Evolutionary conservation across 2,797 vertebrate genomes (phyloP).

Genomic region (Okamejei kenojei): DNA sequence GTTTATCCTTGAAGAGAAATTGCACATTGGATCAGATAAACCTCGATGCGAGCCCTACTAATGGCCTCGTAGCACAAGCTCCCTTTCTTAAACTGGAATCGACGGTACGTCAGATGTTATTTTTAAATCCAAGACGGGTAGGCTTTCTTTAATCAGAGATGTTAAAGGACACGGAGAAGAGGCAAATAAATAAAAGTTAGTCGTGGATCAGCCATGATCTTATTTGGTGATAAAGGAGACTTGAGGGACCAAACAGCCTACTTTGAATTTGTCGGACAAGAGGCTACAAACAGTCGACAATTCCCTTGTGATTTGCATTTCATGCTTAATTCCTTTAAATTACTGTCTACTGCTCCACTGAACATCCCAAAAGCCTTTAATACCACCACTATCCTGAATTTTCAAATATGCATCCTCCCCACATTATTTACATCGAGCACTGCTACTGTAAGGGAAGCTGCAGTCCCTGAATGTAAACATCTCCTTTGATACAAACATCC

Average conservation of each 20-base stretch:
- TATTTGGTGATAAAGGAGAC: too few relatives aligned
- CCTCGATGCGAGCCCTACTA: neutral
- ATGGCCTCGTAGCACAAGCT: neutral
- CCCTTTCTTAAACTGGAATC: too few relatives aligned
- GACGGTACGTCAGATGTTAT: too few relatives aligned
- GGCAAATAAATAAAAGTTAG: too few relatives aligned
- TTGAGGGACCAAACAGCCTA: too few relatives aligned
- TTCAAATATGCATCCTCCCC: neutral
- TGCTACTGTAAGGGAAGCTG: neutral
- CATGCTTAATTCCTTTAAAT: slow-evolving; percentile 9
- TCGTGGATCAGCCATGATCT: too few relatives aligned
- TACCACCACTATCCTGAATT: too few relatives aligned
- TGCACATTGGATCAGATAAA: too few relatives aligned
- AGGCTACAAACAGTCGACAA: neutral
- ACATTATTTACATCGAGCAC: neutral
- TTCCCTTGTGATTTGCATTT: slow-evolving; percentile 14
- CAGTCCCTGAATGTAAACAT: slow-evolving; percentile 17
- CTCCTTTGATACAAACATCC: slow-evolving; percentile 36
- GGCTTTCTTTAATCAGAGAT: too few relatives aligned
- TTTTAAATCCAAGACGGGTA: too few relatives aligned
- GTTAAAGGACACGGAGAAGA: too few relatives aligned
- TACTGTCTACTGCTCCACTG: neutral
- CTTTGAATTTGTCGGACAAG: neutral
- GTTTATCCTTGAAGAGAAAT: too few relatives aligned
- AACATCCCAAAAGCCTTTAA: slow-evolving; percentile 12